Evolutionary conservation across 2,888 invertebrate species (phyloP).

Genomic region (Anagyrus pseudococci): DNA sequence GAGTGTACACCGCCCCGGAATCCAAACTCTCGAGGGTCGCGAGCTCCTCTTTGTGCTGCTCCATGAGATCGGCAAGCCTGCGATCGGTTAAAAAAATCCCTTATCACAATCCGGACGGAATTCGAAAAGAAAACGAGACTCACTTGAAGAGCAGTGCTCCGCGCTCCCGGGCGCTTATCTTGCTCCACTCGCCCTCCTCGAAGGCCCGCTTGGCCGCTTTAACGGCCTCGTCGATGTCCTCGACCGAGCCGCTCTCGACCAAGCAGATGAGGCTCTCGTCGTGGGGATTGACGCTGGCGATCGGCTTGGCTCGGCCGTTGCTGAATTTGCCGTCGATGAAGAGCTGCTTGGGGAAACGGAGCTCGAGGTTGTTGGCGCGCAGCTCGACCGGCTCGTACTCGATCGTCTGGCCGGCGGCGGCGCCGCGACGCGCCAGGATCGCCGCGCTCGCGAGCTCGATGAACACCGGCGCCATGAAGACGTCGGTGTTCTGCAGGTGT

Average conservation of each 20-base stretch:
- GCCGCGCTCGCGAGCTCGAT: slow-evolving; percentile 78
- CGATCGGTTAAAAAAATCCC: too few relatives aligned
- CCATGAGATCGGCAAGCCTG: slow-evolving; percentile 94
- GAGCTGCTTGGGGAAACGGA: slow-evolving; percentile 87
- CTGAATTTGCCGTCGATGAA: slow-evolving; percentile 93
- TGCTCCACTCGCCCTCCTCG: slow-evolving; percentile 90
- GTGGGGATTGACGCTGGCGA: slow-evolving; percentile 78
- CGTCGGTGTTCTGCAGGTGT: slow-evolving; percentile 84
- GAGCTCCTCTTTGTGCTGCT: slow-evolving; percentile 90
- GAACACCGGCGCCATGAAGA: slow-evolving; percentile 92
- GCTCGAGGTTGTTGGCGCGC: slow-evolving; percentile 81
- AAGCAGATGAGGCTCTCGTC: slow-evolving; percentile 82
- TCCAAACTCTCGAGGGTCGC: slow-evolving; percentile 94
- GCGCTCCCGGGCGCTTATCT: slow-evolving; percentile 90
- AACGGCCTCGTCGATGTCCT: slow-evolving; percentile 89
- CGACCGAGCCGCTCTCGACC: slow-evolving; percentile 74
- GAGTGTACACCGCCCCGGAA: slow-evolving; percentile 95
- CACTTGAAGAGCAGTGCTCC: slow-evolving; percentile 83
- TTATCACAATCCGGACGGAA: too few relatives aligned
- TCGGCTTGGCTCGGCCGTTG: slow-evolving; percentile 72
- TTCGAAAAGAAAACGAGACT: slow-evolving; percentile 48
- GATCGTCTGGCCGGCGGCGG: slow-evolving; percentile 64
- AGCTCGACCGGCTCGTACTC: slow-evolving; percentile 79
- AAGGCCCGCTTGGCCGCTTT: slow-evolving; percentile 88
- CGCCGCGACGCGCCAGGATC: slow-evolving; percentile 70